Conservation (phyloP, 2,888 invertebrate genomes). For the Liodrosophila aerea region DNA sequence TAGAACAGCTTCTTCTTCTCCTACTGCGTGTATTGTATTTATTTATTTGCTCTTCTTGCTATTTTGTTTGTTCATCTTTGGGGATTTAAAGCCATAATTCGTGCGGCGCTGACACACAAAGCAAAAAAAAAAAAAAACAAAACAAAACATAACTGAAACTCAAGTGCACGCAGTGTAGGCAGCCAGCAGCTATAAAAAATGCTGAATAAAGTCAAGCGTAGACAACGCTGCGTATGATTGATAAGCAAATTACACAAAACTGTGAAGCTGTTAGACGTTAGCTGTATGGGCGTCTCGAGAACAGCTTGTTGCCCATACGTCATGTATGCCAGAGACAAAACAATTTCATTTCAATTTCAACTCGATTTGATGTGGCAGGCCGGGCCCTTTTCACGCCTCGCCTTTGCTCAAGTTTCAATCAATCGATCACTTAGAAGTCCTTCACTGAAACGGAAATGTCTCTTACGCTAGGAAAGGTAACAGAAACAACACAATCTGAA, state of each 20-base stretch:
- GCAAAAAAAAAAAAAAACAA: slow-evolving; percentile 36
- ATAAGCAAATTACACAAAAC: slow-evolving; percentile 59
- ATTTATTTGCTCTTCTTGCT: slow-evolving; percentile 33
- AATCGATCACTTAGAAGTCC: slow-evolving; percentile 53
- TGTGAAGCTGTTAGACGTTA: not conserved
- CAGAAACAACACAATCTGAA: slow-evolving; percentile 43
- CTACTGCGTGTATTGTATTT: slow-evolving; percentile 19
- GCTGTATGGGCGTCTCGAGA: slow-evolving; percentile 35
- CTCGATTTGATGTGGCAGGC: slow-evolving; percentile 21
- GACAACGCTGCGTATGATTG: slow-evolving; percentile 70
- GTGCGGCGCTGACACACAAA: slow-evolving; percentile 66
- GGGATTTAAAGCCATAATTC: slow-evolving; percentile 62
- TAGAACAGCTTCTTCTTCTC: slow-evolving; percentile 33
- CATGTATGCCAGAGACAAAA: slow-evolving; percentile 29
- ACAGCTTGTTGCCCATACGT: slow-evolving; percentile 47
- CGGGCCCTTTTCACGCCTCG: slow-evolving; percentile 46
- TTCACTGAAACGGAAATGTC: slow-evolving; percentile 57
- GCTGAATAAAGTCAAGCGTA: slow-evolving; percentile 8
- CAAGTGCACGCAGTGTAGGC: slow-evolving; percentile 47
- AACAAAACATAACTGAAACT: slow-evolving; percentile 37
- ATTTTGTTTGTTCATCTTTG: slow-evolving; percentile 34
- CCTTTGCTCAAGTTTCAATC: slow-evolving; percentile 20
- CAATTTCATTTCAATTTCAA: slow-evolving; percentile 14
- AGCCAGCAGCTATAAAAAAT: slow-evolving; percentile 6
- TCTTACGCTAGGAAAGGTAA: slow-evolving; percentile 26